Base-by-base conservation (phyloP, 2,888 invertebrate genomes). In the Pristionchus maxplancki region DNA sequence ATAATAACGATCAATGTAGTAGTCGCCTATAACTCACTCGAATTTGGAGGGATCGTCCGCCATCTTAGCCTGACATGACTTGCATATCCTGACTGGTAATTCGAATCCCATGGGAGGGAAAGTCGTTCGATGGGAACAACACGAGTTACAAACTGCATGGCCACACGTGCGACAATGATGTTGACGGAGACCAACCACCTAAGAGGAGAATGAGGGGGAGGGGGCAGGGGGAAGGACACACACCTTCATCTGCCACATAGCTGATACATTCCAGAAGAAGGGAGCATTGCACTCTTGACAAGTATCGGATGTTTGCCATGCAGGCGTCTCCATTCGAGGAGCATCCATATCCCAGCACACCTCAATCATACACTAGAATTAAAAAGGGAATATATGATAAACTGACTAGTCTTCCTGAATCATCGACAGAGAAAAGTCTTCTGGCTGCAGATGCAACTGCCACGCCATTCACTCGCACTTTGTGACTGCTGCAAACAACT, bases 31-130 rank as follows among this genome's bases (percentile, higher is more conserved):
- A 84, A 89, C 92, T 89, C 44, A 94, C 93, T 94, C 92, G 88
- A 93, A 94, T 84, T 93, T 92, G 37, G 93, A 92, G 1, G 94
- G 94, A 58, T 91, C 90, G 13, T 91, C 91, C 88, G 93, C 89
- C 94, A 94, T 94, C 88, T 92, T 91, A 2, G 86, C 84, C 40
- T 97, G 97, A 95, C 99, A 99, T 62, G 96, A 97, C 95, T 97
- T 97, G 96, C 99, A 99, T 88, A 99, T 97, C 90, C 99, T 96
- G 91, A 99, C 98, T 95, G 97, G 97, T 95, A 98, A 98, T 96
- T 99, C 99, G 95, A 98, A 99, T 83, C 99, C 99, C 97, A 99
- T 97, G 87, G 97, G 96, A 3, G 99, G 99, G 95, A 98, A 97
- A 89, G 97, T 97, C 92, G 98, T 96, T 90, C 97, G 96, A 95